Evolutionary conservation across 2,888 invertebrate genomes (phyloP).

Genomic region (Cantharis lateralis): DNA sequence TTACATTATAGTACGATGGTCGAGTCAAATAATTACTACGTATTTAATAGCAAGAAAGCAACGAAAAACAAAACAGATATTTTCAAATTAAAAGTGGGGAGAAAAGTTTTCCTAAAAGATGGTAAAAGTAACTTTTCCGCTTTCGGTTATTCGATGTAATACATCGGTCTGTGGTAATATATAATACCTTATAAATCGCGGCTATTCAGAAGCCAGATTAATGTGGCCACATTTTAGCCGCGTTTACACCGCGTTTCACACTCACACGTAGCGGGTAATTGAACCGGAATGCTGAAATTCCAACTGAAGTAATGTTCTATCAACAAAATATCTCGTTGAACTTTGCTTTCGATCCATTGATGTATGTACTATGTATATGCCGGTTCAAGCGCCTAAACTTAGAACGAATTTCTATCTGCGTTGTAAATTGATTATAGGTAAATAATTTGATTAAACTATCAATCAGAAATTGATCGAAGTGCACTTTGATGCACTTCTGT

Average conservation of each 20-base stretch:
- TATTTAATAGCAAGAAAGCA: neutral
- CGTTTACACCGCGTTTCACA: conserved; percentile 36
- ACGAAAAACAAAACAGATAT: neutral
- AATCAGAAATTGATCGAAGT: conserved; percentile 51
- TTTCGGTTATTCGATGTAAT: conserved; percentile 22
- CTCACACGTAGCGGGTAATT: conserved; percentile 37
- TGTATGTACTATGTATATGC: no score
- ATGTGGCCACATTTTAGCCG: conserved; percentile 39
- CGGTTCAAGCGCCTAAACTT: neutral
- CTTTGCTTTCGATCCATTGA: neutral
- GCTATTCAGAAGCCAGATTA: conserved; percentile 39
- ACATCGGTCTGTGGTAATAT: conserved; percentile 28
- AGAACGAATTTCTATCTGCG: neutral
- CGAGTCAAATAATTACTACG: neutral
- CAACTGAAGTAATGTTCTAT: conserved; percentile 32
- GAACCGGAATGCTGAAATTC: conserved; percentile 36
- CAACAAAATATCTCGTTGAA: neutral
- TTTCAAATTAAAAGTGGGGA: neutral
- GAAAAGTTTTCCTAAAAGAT: neutral
- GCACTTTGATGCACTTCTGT: conserved; percentile 52
- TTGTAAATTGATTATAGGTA: conserved; percentile 9
- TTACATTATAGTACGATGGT: neutral
- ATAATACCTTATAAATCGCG: conserved; percentile 38
- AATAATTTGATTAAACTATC: conserved; percentile 52
- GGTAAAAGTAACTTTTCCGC: conserved; percentile 10